Conservation (phyloP, 2,888 invertebrate species). For the Drosophila robusta region DNA sequence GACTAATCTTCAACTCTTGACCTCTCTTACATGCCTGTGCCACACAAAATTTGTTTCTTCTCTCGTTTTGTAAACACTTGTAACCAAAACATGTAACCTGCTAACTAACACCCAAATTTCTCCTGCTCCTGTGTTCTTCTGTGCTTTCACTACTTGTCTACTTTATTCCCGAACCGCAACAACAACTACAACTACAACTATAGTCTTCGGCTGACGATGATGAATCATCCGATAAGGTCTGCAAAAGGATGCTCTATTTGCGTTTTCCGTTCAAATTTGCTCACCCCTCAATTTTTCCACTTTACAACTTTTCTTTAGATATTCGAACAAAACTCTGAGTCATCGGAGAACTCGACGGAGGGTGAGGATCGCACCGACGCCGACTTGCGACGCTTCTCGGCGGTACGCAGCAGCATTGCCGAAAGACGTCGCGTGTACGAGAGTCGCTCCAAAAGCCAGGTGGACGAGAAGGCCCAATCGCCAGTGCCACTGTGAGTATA, state of each 20-base stretch:
- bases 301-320: conserved; percentile 65
- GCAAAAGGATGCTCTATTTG: conserved; percentile 43
- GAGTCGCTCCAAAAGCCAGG: conserved; percentile 89
- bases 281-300: background rate
- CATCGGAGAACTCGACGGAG: conserved; percentile 86
- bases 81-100: conserved; percentile 24
- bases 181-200: conserved; percentile 48
- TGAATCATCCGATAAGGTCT: conserved; percentile 85
- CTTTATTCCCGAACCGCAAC: conserved; percentile 42
- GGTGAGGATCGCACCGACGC: conserved; percentile 85
- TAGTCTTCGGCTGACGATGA: conserved; percentile 84
- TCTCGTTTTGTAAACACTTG: conserved; percentile 27
- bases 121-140: conserved; percentile 38
- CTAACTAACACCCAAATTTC: conserved; percentile 57
- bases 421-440: conserved; percentile 92
- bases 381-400: conserved; percentile 87
- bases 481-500: conserved; percentile 89
- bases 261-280: background rate
- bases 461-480: conserved; percentile 89
- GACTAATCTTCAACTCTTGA: conserved; percentile 51
- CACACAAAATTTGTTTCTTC: conserved; percentile 51
- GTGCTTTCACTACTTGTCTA: conserved; percentile 43
- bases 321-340: conserved; percentile 84
- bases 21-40: conserved; percentile 70
- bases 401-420: conserved; percentile 90